These are phyloP conservation scores for Lobophora halterata DNA, from an alignment of 2,888 invertebrate species.

Conservation along the genomic window DNA sequence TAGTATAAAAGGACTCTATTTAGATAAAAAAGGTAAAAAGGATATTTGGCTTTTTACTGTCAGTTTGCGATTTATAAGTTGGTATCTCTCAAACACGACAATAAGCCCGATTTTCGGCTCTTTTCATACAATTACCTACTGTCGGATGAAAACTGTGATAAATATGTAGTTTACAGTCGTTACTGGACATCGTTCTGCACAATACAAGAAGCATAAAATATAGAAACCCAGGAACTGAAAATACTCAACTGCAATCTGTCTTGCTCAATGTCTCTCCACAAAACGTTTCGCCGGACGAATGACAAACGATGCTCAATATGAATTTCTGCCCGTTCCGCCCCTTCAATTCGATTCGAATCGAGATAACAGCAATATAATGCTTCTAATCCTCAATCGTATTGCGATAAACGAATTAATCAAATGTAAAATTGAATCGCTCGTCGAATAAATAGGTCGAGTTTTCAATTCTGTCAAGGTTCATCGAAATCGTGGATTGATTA, in stretches of 20 bases:
- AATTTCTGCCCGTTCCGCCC: constrained; percentile 32
- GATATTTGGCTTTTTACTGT: too few species aligned
- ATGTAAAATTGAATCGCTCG: constrained; percentile 26
- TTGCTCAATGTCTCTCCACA: constrained; percentile 1
- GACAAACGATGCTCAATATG: constrained; percentile 43
- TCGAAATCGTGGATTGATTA: background rate
- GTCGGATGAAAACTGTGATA: too few species aligned
- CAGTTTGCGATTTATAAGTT: too few species aligned
- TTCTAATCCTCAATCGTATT: constrained; percentile 28
- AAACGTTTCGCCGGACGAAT: constrained; percentile 27
- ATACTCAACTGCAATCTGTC: constrained; percentile 2
- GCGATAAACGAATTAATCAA: constrained; percentile 30
- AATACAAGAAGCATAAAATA: too few species aligned
- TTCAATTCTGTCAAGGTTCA: background rate
- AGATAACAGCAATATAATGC: constrained; percentile 25
- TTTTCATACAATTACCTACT: too few species aligned
- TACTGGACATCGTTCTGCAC: too few species aligned
- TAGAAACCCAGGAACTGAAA: too few species aligned
- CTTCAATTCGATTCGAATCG: constrained; percentile 20
- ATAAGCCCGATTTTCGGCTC: too few species aligned
- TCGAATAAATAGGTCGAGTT: constrained; percentile 21
- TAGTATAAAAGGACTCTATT: too few species aligned
- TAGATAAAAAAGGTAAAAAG: too few species aligned
- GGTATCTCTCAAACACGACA: too few species aligned
- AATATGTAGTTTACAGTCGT: too few species aligned